Conservation (phyloP, 2,888 invertebrate species). For the Anorthoa munda region DNA sequence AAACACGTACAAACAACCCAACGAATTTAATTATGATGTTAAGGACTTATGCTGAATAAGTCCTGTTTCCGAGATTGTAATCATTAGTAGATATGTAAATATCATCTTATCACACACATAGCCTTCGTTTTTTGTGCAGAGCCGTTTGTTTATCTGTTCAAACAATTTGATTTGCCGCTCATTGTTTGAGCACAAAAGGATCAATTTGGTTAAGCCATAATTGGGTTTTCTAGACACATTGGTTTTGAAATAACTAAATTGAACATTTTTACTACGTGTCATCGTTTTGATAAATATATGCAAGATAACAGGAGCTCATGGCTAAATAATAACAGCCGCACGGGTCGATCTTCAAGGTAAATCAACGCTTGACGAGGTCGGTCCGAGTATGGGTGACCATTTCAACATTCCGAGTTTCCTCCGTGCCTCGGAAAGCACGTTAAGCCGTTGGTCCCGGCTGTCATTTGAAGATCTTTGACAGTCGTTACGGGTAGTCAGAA, state of each 20-base stretch:
- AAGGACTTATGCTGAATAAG: constrained; percentile 37
- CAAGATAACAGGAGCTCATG: too few relatives aligned
- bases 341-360: too few relatives aligned
- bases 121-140: constrained; percentile 19
- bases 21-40: constrained; percentile 9
- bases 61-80: constrained; percentile 34
- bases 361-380: too few relatives aligned
- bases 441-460: too few relatives aligned
- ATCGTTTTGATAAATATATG: background rate
- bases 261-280: background rate
- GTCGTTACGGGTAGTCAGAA: too few relatives aligned
- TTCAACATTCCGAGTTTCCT: too few relatives aligned
- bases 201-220: background rate
- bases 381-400: too few relatives aligned
- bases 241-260: background rate
- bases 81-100: constrained; percentile 30
- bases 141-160: constrained; percentile 22
- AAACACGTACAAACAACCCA: constrained; percentile 9
- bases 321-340: too few relatives aligned
- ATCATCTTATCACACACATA: constrained; percentile 16
- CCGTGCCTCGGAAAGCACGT: too few relatives aligned
- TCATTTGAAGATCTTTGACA: too few relatives aligned
- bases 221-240: background rate
- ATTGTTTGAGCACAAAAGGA: constrained; percentile 23
- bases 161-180: constrained; percentile 24